phyloP scores from a whole-genome alignment of 2,888 invertebrate genomes.

The Cremastinae sp. region DNA sequence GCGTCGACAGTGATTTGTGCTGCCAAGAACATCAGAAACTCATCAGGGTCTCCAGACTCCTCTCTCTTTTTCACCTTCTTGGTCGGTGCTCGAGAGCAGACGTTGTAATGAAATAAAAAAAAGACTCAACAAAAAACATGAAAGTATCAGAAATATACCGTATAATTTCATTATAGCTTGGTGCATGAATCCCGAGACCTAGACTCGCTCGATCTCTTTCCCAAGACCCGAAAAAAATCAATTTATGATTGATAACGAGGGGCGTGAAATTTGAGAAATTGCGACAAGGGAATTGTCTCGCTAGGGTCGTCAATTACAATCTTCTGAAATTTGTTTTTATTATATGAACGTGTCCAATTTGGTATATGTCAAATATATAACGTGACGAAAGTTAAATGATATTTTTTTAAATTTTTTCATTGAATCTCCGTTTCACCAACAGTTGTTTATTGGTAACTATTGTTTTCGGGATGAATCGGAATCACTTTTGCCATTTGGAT shows the following conservation, averaged over 20 bases:
- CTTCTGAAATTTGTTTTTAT: background rate
- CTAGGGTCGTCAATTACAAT: background rate
- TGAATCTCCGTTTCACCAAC: no score
- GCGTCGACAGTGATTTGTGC: conserved; percentile 66
- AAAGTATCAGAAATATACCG: conserved; percentile 54
- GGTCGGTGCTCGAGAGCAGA: background rate
- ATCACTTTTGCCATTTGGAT: no score
- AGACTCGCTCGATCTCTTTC: conserved; percentile 3
- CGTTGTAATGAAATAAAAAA: conserved; percentile 1
- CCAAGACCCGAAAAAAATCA: conserved; percentile 43
- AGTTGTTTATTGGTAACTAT: no score
- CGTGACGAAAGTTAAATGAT: no score
- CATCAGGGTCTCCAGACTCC: conserved; percentile 60
- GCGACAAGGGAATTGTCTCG: background rate
- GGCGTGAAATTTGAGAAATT: conserved; percentile 16
- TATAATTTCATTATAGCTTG: conserved; percentile 64
- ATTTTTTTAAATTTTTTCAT: no score
- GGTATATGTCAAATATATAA: no score
- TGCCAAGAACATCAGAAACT: conserved; percentile 66
- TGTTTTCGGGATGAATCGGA: no score
- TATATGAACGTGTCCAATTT: no score
- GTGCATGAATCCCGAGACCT: conserved; percentile 28
- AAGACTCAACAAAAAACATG: conserved; percentile 33
- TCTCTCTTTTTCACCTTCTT: background rate
- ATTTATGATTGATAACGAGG: conserved; percentile 59